Percentiles rank a stretch among this genome's conserved stretches.
phyloP scores from a whole-genome alignment of 1,140 invertebrate species.

The Drosophila persimilis region DNA sequence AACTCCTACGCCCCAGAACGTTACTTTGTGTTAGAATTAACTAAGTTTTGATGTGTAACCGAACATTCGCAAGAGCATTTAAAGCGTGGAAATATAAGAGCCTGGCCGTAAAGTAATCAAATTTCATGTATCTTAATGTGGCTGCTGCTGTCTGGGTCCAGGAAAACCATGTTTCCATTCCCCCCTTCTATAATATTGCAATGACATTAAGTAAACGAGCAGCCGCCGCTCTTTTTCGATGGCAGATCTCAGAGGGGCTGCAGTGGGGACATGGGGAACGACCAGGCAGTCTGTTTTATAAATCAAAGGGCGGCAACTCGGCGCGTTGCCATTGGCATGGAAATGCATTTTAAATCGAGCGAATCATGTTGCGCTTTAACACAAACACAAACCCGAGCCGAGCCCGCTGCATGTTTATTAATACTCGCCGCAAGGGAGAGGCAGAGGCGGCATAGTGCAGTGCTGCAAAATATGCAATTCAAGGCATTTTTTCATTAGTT shows the following conservation, averaged over 20 bases:
- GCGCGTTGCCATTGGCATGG: slow-evolving; percentile 78
- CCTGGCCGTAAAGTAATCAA: slow-evolving; percentile 57
- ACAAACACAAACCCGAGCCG: slow-evolving; percentile 39
- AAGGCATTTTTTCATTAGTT: slow-evolving; percentile 76
- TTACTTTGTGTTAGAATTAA: slow-evolving; percentile 58
- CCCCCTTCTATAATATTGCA: slow-evolving; percentile 45
- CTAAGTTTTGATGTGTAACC: slow-evolving; percentile 61
- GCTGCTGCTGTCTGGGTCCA: slow-evolving; percentile 12
- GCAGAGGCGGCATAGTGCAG: slow-evolving; percentile 25
- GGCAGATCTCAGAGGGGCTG: slow-evolving; percentile 26
- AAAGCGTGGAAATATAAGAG: slow-evolving; percentile 74
- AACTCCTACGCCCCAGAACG: slow-evolving; percentile 27
- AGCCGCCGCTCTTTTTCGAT: slow-evolving; percentile 18
- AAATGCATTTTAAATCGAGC: slow-evolving; percentile 79
- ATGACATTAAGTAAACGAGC: slow-evolving; percentile 71
- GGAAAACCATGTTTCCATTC: slow-evolving; percentile 17
- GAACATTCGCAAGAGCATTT: slow-evolving; percentile 76
- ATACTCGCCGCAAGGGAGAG: slow-evolving; percentile 43
- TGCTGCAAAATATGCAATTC: slow-evolving; percentile 69
- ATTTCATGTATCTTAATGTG: slow-evolving; percentile 22
- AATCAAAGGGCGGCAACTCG: slow-evolving; percentile 79
- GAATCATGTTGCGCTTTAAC: slow-evolving; percentile 79
- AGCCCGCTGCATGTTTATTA: slow-evolving; percentile 61
- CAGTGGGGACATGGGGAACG: slow-evolving; percentile 16
- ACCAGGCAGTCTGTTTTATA: slow-evolving; percentile 58